These are phyloP conservation scores for Pyralis farinalis DNA, from an alignment of 2,888 invertebrate species.

Conservation along the genomic window DNA sequence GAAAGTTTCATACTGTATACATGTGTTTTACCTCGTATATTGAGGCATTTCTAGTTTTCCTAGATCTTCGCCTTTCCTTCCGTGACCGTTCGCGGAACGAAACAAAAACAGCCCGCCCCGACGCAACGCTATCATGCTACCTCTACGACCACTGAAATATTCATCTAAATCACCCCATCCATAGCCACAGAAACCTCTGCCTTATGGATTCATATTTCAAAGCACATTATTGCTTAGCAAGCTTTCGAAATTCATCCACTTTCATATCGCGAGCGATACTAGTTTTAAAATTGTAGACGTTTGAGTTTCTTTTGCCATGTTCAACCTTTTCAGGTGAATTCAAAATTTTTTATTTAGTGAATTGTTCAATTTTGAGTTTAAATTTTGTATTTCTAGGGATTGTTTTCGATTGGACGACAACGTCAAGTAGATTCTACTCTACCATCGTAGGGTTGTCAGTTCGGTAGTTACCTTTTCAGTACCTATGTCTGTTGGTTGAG, in stretches of 20 bases:
- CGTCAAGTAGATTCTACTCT: conserved; percentile 5
- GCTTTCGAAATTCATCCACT: background rate
- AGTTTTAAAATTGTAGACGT: background rate
- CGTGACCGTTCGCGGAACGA: conserved; percentile 13
- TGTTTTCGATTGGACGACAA: background rate
- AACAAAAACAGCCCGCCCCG: conserved; percentile 12
- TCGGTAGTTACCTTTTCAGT: too few species aligned
- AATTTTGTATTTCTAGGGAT: background rate
- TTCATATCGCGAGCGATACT: background rate
- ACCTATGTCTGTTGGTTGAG: too few species aligned
- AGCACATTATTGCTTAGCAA: too few species aligned
- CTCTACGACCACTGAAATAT: conserved; percentile 25
- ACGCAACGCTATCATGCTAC: conserved; percentile 11
- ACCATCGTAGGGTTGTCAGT: conserved; percentile 16
- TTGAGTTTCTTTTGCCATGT: background rate
- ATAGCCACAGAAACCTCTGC: background rate
- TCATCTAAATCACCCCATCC: conserved; percentile 21
- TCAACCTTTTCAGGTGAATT: background rate
- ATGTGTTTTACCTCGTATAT: too few species aligned
- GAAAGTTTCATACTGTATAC: too few species aligned
- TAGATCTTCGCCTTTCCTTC: background rate
- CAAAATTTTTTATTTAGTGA: background rate
- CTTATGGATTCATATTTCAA: background rate
- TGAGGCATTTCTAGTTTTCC: background rate
- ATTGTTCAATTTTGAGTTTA: conserved; percentile 6